Evolutionary conservation across 2,888 invertebrate species (phyloP).

Genomic region (Bibio marci): DNA sequence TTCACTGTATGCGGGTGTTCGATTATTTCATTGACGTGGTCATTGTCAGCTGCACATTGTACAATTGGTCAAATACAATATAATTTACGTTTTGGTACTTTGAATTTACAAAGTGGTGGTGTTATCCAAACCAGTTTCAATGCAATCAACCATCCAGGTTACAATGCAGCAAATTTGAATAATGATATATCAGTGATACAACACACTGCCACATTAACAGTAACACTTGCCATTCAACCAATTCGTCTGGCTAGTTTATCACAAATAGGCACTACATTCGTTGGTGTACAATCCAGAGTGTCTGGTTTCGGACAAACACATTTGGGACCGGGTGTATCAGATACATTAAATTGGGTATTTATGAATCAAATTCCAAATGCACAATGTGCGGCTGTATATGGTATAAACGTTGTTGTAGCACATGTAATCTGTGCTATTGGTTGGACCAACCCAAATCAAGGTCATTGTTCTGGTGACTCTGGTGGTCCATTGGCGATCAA

Average conservation of each 20-base stretch:
- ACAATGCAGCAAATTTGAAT: not conserved
- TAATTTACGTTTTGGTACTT: slow-evolving; percentile 1
- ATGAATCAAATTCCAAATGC: not conserved
- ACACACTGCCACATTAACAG: not conserved
- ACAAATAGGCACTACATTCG: not conserved
- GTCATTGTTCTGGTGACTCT: not conserved
- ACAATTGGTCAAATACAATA: not conserved
- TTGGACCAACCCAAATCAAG: not conserved
- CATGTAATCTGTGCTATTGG: too few relatives aligned
- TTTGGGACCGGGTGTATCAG: not conserved
- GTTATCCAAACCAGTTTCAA: not conserved
- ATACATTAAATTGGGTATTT: not conserved
- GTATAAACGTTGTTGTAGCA: not conserved
- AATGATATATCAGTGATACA: too few relatives aligned
- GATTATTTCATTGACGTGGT: too few relatives aligned
- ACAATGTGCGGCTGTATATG: not conserved
- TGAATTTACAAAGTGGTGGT: not conserved
- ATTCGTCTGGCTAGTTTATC: not conserved
- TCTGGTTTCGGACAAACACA: slow-evolving; percentile 2
- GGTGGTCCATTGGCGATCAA: not conserved
- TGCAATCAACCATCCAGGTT: not conserved
- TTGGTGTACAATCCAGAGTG: not conserved
- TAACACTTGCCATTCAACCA: not conserved
- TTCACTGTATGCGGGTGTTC: too few relatives aligned
- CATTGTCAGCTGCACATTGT: slow-evolving; percentile 3